Conservation (phyloP, 1,140 invertebrate genomes). For the Hylyphantes graminicola region DNA sequence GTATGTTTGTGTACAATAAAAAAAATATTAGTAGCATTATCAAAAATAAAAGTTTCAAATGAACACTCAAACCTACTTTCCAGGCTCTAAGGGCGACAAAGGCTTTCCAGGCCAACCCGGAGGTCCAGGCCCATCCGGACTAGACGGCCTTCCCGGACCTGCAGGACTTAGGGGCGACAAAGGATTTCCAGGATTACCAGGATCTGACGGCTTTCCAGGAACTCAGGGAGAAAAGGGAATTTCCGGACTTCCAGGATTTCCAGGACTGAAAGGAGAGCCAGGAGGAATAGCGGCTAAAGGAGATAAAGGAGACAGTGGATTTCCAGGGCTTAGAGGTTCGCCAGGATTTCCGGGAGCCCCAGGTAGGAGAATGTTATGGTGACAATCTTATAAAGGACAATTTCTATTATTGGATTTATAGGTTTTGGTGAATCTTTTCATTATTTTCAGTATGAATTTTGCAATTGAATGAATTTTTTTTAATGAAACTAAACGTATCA, state of each 20-base stretch:
- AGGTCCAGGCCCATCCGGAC: constrained; percentile 68
- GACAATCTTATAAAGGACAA: no score
- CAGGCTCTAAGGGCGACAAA: constrained; percentile 51
- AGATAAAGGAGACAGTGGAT: constrained; percentile 66
- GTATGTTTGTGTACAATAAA: no score
- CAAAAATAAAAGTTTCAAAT: no score
- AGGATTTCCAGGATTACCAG: constrained; percentile 64
- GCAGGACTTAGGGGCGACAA: constrained; percentile 58
- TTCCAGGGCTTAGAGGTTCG: constrained; percentile 68
- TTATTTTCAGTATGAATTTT: no score
- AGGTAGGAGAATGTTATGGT: constrained; percentile 1
- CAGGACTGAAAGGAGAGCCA: constrained; percentile 57
- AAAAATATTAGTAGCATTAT: no score
- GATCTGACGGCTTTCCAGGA: constrained; percentile 53
- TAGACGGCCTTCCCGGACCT: constrained; percentile 54
- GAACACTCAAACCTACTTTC: neutral
- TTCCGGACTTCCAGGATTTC: constrained; percentile 64
- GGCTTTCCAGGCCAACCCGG: constrained; percentile 67
- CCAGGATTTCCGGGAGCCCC: constrained; percentile 66
- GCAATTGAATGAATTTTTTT: no score
- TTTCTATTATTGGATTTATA: no score
- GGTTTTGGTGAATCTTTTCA: no score
- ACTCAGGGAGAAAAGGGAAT: constrained; percentile 57
- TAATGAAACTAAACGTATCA: no score
- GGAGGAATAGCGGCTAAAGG: constrained; percentile 58